Evolutionary conservation across 2,113 vertebrate genomes (phyloP).

Genomic region (Cyanoliseus patagonus): DNA sequence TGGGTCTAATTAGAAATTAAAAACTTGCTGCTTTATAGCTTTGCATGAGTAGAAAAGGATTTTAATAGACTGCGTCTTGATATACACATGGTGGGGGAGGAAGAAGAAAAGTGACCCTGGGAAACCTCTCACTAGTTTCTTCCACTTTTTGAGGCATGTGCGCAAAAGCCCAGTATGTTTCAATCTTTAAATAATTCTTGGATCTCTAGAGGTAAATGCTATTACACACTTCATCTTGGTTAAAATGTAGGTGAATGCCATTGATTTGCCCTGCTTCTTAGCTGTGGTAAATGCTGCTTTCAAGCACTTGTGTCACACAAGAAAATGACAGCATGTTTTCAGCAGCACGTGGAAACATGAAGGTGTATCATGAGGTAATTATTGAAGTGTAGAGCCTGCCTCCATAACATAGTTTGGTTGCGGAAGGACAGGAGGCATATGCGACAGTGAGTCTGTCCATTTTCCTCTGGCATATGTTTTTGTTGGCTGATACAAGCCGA

Average conservation of each 20-base stretch:
- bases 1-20: not conserved
- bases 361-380: not conserved
- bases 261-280: not conserved
- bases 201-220: not conserved
- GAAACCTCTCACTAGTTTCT: not conserved
- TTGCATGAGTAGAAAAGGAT: not conserved
- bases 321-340: not conserved
- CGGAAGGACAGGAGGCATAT: not conserved
- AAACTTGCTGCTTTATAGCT: not conserved
- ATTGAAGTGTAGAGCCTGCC: not conserved
- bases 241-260: not conserved
- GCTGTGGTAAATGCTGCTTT: not conserved
- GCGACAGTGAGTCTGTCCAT: not conserved
- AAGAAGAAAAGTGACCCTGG: not conserved
- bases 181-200: not conserved
- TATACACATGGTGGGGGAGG: fast-evolving
- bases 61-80: not conserved
- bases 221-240: not conserved
- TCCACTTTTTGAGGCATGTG: not conserved
- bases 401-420: not conserved
- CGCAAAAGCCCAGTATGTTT: not conserved
- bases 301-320: not conserved
- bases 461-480: not conserved
- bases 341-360: not conserved
- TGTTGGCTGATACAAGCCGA: not conserved